These are phyloP conservation scores for Xerus rutilus DNA, from an alignment of 2,797 vertebrate species.

Conservation along the genomic window DNA sequence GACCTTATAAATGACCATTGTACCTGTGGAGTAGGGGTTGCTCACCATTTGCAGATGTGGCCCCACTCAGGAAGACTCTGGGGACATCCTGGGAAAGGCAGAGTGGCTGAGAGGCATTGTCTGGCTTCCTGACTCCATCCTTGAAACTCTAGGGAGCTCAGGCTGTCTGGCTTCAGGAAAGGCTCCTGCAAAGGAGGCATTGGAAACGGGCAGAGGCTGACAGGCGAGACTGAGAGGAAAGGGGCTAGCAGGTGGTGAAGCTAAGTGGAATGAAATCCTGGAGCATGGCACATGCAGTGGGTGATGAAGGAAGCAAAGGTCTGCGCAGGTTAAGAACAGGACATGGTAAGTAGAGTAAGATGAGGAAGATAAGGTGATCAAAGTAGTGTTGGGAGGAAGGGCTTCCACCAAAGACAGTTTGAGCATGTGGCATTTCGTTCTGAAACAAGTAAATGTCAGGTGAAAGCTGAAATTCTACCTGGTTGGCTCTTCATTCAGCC, in stretches of 20 bases:
- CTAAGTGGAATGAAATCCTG: not conserved
- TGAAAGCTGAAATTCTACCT: not conserved
- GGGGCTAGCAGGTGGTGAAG: accelerated
- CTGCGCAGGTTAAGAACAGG: no score
- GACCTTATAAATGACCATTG: not conserved
- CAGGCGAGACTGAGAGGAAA: not conserved
- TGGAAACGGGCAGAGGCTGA: not conserved
- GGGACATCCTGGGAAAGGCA: not conserved
- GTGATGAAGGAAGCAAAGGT: not conserved
- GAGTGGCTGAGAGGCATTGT: accelerated
- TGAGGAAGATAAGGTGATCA: no score
- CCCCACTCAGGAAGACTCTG: not conserved
- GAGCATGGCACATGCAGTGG: accelerated
- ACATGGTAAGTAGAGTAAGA: not conserved
- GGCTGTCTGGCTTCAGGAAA: not conserved
- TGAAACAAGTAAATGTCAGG: not conserved
- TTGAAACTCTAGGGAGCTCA: not conserved
- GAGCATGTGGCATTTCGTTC: not conserved
- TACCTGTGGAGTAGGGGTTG: accelerated
- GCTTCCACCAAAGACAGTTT: not conserved
- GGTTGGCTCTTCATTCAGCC: not conserved
- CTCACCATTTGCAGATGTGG: not conserved
- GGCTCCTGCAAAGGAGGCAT: not conserved
- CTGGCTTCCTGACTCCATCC: not conserved
- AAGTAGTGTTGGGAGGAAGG: not conserved